Evolutionary conservation across 92 coral and sea anemone genomes (phyloP).

Genomic region (Palythoa heliodiscus): DNA sequence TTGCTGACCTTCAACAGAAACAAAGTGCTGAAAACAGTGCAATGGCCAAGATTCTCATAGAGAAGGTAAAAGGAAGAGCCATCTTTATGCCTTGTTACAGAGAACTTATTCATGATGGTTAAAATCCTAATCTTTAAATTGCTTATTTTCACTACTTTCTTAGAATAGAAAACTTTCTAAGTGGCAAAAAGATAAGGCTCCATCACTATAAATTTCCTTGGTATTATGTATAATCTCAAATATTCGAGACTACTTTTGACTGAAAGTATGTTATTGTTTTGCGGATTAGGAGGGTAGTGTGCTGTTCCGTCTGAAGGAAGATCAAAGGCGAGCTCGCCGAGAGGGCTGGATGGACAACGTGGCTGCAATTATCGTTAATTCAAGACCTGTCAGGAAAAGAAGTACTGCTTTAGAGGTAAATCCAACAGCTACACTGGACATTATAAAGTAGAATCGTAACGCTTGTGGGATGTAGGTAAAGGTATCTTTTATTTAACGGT

Average conservation of each 20-base stretch:
- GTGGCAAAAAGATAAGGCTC: too few relatives aligned
- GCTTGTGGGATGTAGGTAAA: too few relatives aligned
- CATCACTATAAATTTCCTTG: too few relatives aligned
- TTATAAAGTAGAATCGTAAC: neutral
- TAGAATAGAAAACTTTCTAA: too few relatives aligned
- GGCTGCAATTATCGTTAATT: slow-evolving; percentile 82
- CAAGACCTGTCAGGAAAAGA: slow-evolving; percentile 81
- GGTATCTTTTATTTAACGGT: too few relatives aligned
- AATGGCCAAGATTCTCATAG: slow-evolving; percentile 75
- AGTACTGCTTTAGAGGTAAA: slow-evolving; percentile 75
- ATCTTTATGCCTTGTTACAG: neutral
- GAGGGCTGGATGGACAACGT: slow-evolving; percentile 97
- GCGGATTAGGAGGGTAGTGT: slow-evolving; percentile 71
- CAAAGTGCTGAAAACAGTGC: slow-evolving; percentile 86
- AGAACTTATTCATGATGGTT: neutral
- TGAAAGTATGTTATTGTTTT: neutral
- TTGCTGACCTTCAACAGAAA: slow-evolving; percentile 94
- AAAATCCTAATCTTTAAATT: neutral
- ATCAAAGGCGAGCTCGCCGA: slow-evolving; percentile 92
- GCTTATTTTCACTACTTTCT: too few relatives aligned
- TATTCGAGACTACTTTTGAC: too few relatives aligned
- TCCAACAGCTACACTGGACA: neutral
- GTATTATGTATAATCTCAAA: too few relatives aligned
- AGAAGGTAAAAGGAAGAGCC: slow-evolving; percentile 61
- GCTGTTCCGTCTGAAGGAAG: slow-evolving; percentile 78